Evolutionary conservation across 2,797 vertebrate genomes (phyloP).

Genomic region (Agapornis canus): DNA sequence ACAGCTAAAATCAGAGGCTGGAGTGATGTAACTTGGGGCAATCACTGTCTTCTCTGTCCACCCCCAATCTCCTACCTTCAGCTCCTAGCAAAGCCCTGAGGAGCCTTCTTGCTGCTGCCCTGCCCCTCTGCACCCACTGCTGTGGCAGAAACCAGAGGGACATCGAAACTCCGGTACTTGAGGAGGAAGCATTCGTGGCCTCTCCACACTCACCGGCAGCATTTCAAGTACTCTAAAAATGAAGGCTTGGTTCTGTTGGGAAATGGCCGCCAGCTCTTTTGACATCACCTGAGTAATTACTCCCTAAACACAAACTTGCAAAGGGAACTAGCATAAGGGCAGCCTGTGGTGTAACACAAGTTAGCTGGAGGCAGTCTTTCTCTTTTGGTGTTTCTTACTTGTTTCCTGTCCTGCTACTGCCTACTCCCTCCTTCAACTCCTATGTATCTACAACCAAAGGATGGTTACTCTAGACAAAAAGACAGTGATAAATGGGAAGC

Average conservation of each 20-base stretch:
- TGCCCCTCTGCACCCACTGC: accelerated
- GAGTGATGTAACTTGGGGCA: background rate
- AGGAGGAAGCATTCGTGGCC: background rate
- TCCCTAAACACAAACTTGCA: background rate
- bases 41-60: background rate
- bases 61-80: background rate
- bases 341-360: background rate
- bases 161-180: background rate
- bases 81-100: background rate
- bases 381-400: background rate
- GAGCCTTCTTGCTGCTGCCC: background rate
- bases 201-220: background rate
- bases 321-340: background rate
- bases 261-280: background rate
- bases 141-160: background rate
- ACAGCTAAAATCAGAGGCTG: background rate
- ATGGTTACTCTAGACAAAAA: background rate
- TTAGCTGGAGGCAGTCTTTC: background rate
- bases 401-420: background rate
- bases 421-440: background rate
- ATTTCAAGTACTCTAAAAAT: conserved; percentile 60
- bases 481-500: background rate
- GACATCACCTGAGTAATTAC: background rate
- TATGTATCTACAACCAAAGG: background rate
- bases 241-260: conserved; percentile 1